Conservation (phyloP, 2,888 invertebrate genomes). For the Heliconius cydno region DNA sequence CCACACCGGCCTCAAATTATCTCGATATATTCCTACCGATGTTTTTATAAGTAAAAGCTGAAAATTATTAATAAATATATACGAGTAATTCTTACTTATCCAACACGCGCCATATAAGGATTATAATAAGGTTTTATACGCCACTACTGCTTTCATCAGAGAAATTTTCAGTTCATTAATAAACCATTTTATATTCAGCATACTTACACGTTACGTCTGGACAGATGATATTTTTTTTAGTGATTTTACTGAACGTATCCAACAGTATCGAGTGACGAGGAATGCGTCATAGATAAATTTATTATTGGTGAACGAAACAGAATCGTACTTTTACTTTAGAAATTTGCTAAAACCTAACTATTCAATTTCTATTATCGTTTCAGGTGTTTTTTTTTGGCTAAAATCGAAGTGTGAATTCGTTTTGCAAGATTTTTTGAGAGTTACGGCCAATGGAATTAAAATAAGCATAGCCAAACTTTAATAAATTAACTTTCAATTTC, state of each 20-base stretch:
- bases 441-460: constrained; percentile 2
- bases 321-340: constrained; percentile 46
- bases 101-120: not conserved
- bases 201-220: constrained; percentile 36
- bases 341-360: constrained; percentile 42
- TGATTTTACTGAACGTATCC: constrained; percentile 27
- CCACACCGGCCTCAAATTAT: too few relatives aligned
- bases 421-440: constrained; percentile 8
- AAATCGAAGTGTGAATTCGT: constrained; percentile 10
- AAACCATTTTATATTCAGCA: constrained; percentile 39
- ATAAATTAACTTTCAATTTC: constrained; percentile 2
- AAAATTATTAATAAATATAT: too few relatives aligned
- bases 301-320: constrained; percentile 37
- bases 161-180: not conserved
- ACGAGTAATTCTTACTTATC: too few relatives aligned
- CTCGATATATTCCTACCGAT: too few relatives aligned
- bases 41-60: too few relatives aligned
- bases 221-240: constrained; percentile 27
- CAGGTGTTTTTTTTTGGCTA: constrained; percentile 7
- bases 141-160: not conserved
- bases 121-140: not conserved
- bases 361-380: constrained; percentile 32
- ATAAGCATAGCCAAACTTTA: not conserved
- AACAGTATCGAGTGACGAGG: constrained; percentile 29
- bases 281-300: constrained; percentile 38